A percentile compares a stretch with the other conserved stretches of the same genome.
Evolutionary conservation across 2,113 vertebrate genomes (phyloP).

Genomic region (Gymnorhina tibicen): DNA sequence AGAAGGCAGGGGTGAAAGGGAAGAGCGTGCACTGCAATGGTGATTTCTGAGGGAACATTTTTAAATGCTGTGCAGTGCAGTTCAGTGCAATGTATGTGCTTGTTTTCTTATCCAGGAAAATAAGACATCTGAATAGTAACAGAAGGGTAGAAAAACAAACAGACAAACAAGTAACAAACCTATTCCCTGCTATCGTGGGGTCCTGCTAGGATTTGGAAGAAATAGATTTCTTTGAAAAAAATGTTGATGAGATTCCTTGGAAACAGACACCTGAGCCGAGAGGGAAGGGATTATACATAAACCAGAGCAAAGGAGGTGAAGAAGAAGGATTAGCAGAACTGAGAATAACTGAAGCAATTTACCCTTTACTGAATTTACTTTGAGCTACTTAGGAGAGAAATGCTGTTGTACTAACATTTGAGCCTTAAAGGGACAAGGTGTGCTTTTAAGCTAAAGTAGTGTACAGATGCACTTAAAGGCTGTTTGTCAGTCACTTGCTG

Average conservation of each 20-base stretch:
- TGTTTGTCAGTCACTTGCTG: background rate
- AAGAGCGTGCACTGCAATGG: accelerated
- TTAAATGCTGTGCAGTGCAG: background rate
- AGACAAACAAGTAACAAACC: background rate
- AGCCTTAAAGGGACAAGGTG: background rate
- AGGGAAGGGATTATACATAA: background rate
- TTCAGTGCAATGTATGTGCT: accelerated
- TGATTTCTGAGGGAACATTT: background rate
- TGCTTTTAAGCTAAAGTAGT: background rate
- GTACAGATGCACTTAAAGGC: background rate
- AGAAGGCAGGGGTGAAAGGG: background rate
- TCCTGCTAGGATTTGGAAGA: background rate
- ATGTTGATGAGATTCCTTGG: background rate
- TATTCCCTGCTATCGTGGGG: background rate
- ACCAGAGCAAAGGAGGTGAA: background rate
- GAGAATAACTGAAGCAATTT: background rate
- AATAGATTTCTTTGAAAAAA: background rate
- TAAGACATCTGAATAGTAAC: background rate
- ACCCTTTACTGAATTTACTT: background rate
- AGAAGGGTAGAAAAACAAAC: background rate
- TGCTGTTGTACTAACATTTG: background rate
- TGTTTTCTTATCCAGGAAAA: background rate
- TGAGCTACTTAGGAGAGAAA: background rate
- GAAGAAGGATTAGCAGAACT: background rate
- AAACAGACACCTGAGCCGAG: background rate